Evolutionary conservation across 2,888 invertebrate genomes (phyloP).

Genomic region (Scaptomyza polygonia): DNA sequence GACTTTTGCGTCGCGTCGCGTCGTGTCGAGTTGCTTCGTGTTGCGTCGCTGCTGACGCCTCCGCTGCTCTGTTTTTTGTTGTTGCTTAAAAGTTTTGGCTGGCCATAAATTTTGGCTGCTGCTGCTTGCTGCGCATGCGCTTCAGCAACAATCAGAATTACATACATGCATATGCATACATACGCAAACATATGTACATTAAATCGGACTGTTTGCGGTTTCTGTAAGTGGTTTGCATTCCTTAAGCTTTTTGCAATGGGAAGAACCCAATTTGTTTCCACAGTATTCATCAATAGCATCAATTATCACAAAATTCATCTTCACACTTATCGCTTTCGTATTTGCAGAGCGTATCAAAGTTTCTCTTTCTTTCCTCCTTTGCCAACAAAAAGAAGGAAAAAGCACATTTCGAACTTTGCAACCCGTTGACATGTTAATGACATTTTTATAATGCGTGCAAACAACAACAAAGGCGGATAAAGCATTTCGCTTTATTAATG

Average conservation of each 20-base stretch:
- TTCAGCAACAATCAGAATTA: constrained; percentile 16
- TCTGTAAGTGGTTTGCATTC: not conserved
- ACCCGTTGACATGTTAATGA: constrained; percentile 78
- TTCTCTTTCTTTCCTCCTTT: constrained; percentile 1
- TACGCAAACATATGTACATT: no score
- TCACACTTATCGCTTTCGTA: constrained; percentile 20
- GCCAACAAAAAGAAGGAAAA: constrained; percentile 12
- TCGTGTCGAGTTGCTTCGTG: constrained; percentile 29
- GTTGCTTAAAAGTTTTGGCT: constrained; percentile 35
- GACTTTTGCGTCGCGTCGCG: constrained; percentile 53
- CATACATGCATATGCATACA: not conserved
- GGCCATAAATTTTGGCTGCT: constrained; percentile 36
- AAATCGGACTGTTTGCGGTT: not conserved
- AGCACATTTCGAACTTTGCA: constrained; percentile 58
- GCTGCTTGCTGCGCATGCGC: constrained; percentile 45
- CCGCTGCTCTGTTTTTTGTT: constrained; percentile 42
- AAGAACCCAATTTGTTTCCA: not conserved
- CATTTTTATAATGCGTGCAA: constrained; percentile 71
- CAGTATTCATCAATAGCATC: constrained; percentile 2
- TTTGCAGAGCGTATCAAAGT: constrained; percentile 29
- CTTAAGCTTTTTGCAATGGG: not conserved
- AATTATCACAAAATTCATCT: constrained; percentile 17
- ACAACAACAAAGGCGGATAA: constrained; percentile 72
- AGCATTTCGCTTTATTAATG: constrained; percentile 73
- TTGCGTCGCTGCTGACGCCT: constrained; percentile 39